Conservation (phyloP, 1,140 invertebrate species). For the Cydia strobilella region DNA sequence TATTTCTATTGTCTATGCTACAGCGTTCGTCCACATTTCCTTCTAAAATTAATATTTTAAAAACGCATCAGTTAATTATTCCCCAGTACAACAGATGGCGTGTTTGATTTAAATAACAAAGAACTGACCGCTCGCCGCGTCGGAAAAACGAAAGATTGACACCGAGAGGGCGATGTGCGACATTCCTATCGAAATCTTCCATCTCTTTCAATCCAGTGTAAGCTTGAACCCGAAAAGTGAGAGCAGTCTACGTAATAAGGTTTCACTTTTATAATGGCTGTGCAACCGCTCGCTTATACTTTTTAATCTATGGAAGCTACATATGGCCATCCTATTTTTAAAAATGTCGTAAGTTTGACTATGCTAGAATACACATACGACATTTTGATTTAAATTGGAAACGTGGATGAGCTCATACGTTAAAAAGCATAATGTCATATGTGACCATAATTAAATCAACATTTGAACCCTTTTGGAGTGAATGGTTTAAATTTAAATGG, state of each 20-base stretch:
- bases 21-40: neutral
- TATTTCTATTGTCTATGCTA: neutral
- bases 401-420: neutral
- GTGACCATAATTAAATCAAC: neutral
- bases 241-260: neutral
- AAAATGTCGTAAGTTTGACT: neutral
- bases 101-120: constrained; percentile 70
- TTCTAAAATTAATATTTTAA: constrained; percentile 40
- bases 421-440: constrained; percentile 12
- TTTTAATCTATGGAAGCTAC: neutral
- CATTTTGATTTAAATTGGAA: neutral
- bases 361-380: neutral
- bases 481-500: constrained; percentile 28
- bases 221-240: neutral
- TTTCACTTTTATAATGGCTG: neutral
- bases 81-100: constrained; percentile 45
- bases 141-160: constrained; percentile 64
- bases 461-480: constrained; percentile 1
- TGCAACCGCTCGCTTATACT: neutral
- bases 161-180: constrained; percentile 33
- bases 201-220: neutral
- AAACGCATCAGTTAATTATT: constrained; percentile 58
- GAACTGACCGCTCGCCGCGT: constrained; percentile 51
- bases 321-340: neutral
- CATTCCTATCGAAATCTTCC: constrained; percentile 12